Evolutionary conservation across 1,140 invertebrate species (phyloP).

Genomic region (Brachionus koreanus): DNA sequence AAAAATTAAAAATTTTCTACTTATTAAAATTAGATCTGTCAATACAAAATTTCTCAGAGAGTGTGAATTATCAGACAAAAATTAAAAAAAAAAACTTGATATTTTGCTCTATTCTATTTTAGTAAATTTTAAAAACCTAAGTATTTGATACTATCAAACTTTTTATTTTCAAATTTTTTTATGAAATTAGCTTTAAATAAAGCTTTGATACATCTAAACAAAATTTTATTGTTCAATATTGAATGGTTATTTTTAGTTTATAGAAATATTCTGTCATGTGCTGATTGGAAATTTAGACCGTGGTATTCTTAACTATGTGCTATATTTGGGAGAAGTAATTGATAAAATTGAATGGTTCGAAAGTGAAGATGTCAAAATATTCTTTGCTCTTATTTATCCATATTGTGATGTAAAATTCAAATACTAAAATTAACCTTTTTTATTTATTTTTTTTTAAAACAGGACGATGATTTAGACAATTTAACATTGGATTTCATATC

Average conservation of each 20-base stretch:
- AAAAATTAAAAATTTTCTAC: too few relatives aligned
- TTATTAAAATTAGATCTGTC: too few relatives aligned
- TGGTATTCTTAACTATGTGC: constrained; percentile 14
- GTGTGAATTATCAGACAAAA: too few relatives aligned
- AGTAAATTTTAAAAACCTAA: too few relatives aligned
- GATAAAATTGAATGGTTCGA: constrained; percentile 42
- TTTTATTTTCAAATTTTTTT: too few relatives aligned
- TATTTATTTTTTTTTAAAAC: background rate
- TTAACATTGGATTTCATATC: constrained; percentile 34
- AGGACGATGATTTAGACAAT: constrained; percentile 38
- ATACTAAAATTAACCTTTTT: background rate
- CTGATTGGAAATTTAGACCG: constrained; percentile 39
- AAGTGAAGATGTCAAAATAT: constrained; percentile 42
- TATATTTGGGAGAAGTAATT: constrained; percentile 21
- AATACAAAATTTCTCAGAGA: too few relatives aligned
- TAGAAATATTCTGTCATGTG: constrained; percentile 37
- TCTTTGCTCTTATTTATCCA: constrained; percentile 23
- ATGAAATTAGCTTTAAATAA: too few relatives aligned
- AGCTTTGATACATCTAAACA: too few relatives aligned
- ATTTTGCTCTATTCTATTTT: too few relatives aligned
- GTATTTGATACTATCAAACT: too few relatives aligned
- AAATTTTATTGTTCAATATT: background rate
- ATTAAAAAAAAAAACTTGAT: too few relatives aligned
- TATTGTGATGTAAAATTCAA: constrained; percentile 29
- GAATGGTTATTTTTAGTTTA: background rate